Percentiles rank a stretch among this genome's conserved stretches.
These are phyloP conservation scores for Heliothis peltigera DNA, from an alignment of 2,888 invertebrate species.

Conservation along the genomic window DNA sequence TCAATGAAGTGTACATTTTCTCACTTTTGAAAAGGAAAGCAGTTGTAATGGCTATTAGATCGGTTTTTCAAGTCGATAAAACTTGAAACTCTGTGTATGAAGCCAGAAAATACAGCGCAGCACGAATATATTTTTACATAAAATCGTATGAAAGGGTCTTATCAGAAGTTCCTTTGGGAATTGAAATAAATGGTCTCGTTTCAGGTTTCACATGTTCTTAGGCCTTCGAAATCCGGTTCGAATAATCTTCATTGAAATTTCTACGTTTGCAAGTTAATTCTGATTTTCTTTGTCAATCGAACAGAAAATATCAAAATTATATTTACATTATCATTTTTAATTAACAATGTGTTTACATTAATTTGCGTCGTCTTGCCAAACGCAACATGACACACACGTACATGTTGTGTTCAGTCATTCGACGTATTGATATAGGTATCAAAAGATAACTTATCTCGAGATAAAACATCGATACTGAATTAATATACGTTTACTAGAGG, in stretches of 20 bases:
- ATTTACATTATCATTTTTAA: background rate
- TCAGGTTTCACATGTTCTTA: too few species aligned
- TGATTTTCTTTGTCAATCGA: too few species aligned
- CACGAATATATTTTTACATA: too few species aligned
- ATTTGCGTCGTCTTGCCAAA: constrained; percentile 11
- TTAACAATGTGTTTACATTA: background rate
- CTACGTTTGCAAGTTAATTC: too few species aligned
- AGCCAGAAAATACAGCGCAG: too few species aligned
- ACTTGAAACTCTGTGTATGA: background rate
- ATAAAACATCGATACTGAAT: constrained; percentile 63
- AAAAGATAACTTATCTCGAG: constrained; percentile 54
- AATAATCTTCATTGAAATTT: too few species aligned
- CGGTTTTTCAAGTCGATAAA: constrained; percentile 1
- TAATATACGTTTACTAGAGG: constrained; percentile 62
- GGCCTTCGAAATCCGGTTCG: background rate
- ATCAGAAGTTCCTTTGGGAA: background rate
- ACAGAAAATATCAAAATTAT: background rate
- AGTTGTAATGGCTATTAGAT: background rate
- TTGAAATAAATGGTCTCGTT: background rate
- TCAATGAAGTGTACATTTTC: constrained; percentile 2
- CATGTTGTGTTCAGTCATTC: constrained; percentile 24
- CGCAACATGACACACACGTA: constrained; percentile 35
- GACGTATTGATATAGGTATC: constrained; percentile 41
- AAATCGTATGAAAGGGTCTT: background rate
- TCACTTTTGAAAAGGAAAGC: background rate